These are phyloP conservation scores for Perodicticus potto DNA, from an alignment of 2,797 vertebrate species.

Conservation along the genomic window DNA sequence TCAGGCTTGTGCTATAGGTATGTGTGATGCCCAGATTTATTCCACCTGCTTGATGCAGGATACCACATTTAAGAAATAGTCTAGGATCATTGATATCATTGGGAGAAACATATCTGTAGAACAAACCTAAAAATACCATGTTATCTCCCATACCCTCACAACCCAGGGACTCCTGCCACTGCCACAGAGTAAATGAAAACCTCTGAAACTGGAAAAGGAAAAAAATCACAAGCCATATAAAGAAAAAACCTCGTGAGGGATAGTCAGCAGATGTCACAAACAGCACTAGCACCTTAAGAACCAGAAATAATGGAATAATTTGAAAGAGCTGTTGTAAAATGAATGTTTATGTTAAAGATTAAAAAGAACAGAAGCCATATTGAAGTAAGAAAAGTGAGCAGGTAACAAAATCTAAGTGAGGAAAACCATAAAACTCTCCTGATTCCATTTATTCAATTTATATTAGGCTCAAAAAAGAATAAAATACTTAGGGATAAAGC, in stretches of 20 bases:
- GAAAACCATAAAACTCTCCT: not conserved
- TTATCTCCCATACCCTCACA: not conserved
- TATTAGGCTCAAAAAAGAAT: not conserved
- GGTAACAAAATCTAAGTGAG: not conserved
- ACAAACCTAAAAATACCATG: not conserved
- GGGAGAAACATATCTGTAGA: not conserved
- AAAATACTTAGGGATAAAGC: not conserved
- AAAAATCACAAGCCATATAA: not conserved
- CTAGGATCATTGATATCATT: not conserved
- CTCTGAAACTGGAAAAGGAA: not conserved
- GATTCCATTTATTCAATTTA: not conserved
- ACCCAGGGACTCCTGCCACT: not conserved
- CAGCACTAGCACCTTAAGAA: not conserved
- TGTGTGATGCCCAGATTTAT: not conserved
- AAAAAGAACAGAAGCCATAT: not conserved
- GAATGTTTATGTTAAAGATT: conserved; percentile 6
- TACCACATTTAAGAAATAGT: conserved; percentile 13
- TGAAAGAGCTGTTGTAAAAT: not conserved
- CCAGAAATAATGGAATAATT: not conserved
- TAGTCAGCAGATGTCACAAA: not conserved
- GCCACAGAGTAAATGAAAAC: not conserved
- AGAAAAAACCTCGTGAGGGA: not conserved
- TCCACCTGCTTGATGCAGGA: not conserved
- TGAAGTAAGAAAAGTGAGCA: conserved; percentile 22
- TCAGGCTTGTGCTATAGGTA: not conserved